A percentile compares a stretch with the other conserved stretches of the same genome.
Conservation (phyloP, 2,888 invertebrate species). For the Eulithis prunata region DNA sequence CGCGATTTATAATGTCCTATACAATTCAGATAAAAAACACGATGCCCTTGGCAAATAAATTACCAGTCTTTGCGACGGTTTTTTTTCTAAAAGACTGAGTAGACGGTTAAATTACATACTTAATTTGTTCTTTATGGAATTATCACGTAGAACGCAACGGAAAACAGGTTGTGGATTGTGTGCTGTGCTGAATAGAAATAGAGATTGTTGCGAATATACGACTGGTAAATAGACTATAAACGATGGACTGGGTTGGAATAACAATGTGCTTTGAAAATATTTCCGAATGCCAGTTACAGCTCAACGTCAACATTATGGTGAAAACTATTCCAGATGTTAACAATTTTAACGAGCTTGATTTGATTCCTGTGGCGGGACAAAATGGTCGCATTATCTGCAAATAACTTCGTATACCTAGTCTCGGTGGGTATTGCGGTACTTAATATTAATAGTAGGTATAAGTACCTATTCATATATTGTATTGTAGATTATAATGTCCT, state of each 20-base stretch:
- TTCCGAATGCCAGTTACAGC: background rate
- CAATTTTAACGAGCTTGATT: background rate
- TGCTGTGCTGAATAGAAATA: conserved; percentile 12
- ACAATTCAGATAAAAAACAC: conserved; percentile 28
- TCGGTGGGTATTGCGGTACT: no score
- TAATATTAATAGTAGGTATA: no score
- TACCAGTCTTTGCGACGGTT: background rate
- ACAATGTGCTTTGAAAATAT: conserved; percentile 10
- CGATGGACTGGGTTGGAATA: conserved; percentile 23
- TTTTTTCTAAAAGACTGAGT: background rate
- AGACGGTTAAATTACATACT: conserved; percentile 2
- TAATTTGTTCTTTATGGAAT: conserved; percentile 12
- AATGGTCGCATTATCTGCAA: background rate
- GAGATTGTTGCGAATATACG: conserved; percentile 15
- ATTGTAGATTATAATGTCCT: no score
- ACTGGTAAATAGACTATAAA: conserved; percentile 28
- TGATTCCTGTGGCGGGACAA: background rate
- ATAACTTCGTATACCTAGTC: no score
- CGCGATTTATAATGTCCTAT: conserved; percentile 35
- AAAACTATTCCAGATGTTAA: conserved; percentile 5
- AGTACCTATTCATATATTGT: no score
- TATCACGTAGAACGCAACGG: conserved; percentile 1
- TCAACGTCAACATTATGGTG: background rate
- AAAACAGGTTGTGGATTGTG: conserved; percentile 1
- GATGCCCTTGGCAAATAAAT: conserved; percentile 13